Percentiles rank a stretch among this genome's conserved stretches.
Conservation (phyloP, 2,797 vertebrate genomes). For the Sebastes cheni region DNA sequence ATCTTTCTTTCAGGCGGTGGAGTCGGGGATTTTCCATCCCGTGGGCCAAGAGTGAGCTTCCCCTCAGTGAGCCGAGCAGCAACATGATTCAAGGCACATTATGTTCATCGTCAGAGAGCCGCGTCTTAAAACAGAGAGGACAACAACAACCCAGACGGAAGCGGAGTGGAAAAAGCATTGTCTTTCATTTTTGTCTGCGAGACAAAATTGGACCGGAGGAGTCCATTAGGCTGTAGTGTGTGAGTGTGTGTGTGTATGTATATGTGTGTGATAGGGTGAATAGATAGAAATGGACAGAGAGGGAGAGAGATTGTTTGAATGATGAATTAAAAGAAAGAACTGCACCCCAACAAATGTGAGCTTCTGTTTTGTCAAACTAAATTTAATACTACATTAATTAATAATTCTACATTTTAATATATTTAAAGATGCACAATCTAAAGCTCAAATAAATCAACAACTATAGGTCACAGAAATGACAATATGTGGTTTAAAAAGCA, state of each 20-base stretch:
- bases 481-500: background rate
- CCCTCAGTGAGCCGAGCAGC: constrained; percentile 55
- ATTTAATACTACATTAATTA: background rate
- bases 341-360: constrained; percentile 20
- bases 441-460: background rate
- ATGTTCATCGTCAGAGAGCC: constrained; percentile 61
- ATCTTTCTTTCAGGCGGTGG: constrained; percentile 45
- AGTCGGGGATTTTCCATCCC: constrained; percentile 66
- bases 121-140: constrained; percentile 52
- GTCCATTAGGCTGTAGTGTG: constrained; percentile 41
- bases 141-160: constrained; percentile 40
- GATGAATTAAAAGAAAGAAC: constrained; percentile 42
- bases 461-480: background rate
- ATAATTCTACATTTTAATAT: background rate
- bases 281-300: background rate
- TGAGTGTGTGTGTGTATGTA: background rate
- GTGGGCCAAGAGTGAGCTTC: constrained; percentile 61
- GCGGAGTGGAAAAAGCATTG: constrained; percentile 15
- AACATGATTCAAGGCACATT: constrained; percentile 59
- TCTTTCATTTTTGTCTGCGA: constrained; percentile 52
- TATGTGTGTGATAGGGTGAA: background rate
- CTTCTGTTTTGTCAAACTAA: background rate
- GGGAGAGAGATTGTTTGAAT: constrained; percentile 1
- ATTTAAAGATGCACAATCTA: background rate
- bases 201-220: constrained; percentile 56